Base-by-base conservation (phyloP, 1,140 invertebrate species). In the Bradysia coprophila region DNA sequence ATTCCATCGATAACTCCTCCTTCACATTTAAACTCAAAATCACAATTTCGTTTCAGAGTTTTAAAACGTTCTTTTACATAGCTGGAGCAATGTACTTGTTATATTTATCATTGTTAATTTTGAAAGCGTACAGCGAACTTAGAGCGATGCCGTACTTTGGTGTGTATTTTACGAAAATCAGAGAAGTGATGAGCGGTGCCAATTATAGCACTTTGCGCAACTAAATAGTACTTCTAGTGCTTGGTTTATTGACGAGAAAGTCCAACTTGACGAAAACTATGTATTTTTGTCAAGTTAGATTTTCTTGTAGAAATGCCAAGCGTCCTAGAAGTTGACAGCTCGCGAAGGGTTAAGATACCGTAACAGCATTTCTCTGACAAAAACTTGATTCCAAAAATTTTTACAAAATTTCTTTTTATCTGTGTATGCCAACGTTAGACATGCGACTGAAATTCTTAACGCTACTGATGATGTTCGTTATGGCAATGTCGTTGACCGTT, bases 101-200 rank as follows among this genome's bases (percentile, higher is more conserved):
- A 9, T 96, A 93, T 64, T 63, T 96, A 39, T 51, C 82, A 1
- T 73, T 87, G 49, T 64, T 96, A 16, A 75, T 94, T 44, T 63
- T 96, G 18, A 77, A 81, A 54, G 90, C 91, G 2, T 96, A 93
- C 56, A 90, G 80, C 48, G 92, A 97, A 66, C 68, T 98, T 21
- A 71, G 89, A 53, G 86, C 88, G 9, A 96, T 96, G 92, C 90
- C 90, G 45, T 95, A 85, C 64, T 95, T 96, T 72, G 90, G 90
- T 94, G 24, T n/a, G n/a, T n/a, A n/a, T n/a, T n/a, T n/a, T n/a
- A n/a, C n/a, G n/a, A n/a, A n/a, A n/a, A n/a, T n/a, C n/a, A n/a
- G n/a, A n/a, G n/a, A n/a, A n/a, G n/a, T n/a, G n/a, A n/a, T n/a
- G n/a, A n/a, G n/a, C n/a, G n/a, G n/a, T n/a, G n/a, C n/a, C n/a